phyloP scores from a whole-genome alignment of 2,888 invertebrate species.

The Aplocera efformata region DNA sequence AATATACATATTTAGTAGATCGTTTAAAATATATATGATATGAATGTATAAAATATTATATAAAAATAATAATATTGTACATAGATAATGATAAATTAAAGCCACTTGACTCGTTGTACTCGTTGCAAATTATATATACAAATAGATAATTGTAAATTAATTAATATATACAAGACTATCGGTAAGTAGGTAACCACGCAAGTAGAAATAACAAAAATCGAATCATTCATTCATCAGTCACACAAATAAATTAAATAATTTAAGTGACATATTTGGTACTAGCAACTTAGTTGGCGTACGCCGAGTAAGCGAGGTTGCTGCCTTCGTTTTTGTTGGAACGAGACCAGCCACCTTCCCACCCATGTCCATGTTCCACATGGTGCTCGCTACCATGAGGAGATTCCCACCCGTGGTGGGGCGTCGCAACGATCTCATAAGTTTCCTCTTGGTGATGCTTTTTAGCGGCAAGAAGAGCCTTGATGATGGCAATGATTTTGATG shows the following conservation, averaged over 20 bases:
- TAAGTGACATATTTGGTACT: conserved; percentile 40
- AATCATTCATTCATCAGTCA: conserved; percentile 39
- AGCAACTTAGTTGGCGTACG: conserved; percentile 50
- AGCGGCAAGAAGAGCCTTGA: conserved; percentile 59
- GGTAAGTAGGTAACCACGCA: conserved; percentile 30
- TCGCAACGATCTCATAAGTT: conserved; percentile 37
- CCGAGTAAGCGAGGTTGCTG: conserved; percentile 64
- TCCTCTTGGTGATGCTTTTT: conserved; percentile 61
- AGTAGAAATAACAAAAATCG: conserved; percentile 30
- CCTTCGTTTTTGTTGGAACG: conserved; percentile 61
- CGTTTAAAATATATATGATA: conserved; percentile 14
- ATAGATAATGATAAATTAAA: conserved; percentile 17
- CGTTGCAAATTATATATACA: conserved; percentile 20
- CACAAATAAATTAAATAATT: conserved; percentile 33
- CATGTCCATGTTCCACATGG: conserved; percentile 52
- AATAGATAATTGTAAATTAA: conserved; percentile 26
- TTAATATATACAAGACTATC: conserved; percentile 25
- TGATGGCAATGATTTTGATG: conserved; percentile 57
- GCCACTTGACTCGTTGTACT: conserved; percentile 15
- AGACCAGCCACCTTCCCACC: conserved; percentile 69
- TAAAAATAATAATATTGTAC: conserved; percentile 14
- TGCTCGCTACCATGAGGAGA: conserved; percentile 41
- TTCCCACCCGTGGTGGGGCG: conserved; percentile 46
- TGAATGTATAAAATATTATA: conserved; percentile 23
- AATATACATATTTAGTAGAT: conserved; percentile 12